These are phyloP conservation scores for Trissolcus basalis DNA, from an alignment of 1,140 invertebrate species.

Conservation along the genomic window DNA sequence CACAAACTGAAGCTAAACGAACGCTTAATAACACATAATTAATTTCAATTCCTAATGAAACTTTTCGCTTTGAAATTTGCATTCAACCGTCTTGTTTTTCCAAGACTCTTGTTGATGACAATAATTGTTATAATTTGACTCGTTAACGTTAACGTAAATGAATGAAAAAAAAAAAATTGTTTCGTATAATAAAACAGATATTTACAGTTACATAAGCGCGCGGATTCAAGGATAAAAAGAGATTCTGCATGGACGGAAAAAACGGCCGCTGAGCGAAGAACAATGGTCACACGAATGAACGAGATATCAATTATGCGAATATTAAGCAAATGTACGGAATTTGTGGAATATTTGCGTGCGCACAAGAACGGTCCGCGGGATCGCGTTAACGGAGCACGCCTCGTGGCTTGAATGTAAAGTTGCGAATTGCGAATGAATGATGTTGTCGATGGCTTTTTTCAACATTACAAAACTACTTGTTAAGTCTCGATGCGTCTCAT, in stretches of 20 bases:
- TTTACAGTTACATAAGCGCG: neutral
- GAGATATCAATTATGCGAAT: constrained; percentile 42
- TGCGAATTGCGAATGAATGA: constrained; percentile 43
- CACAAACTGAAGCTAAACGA: no score
- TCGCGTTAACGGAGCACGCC: constrained; percentile 36
- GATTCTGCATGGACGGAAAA: neutral
- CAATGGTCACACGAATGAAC: constrained; percentile 29
- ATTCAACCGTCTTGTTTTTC: no score
- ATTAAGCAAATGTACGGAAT: constrained; percentile 37
- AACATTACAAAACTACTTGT: constrained; percentile 29
- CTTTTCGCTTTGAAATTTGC: no score
- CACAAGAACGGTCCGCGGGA: constrained; percentile 22
- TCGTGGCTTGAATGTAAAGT: constrained; percentile 37
- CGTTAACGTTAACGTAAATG: no score
- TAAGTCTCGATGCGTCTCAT: constrained; percentile 23
- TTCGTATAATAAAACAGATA: no score
- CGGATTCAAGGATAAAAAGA: neutral
- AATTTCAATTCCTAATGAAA: no score
- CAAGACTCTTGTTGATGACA: no score
- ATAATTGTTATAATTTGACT: no score
- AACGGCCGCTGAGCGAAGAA: constrained; percentile 1
- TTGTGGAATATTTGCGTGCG: constrained; percentile 36
- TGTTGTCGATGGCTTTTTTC: constrained; percentile 31
- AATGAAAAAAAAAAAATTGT: no score
- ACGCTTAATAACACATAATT: no score